A percentile compares a stretch with the other conserved stretches of the same genome.
Evolutionary conservation across 2,888 invertebrate species (phyloP).

Genomic region (Lysandra bellargus): DNA sequence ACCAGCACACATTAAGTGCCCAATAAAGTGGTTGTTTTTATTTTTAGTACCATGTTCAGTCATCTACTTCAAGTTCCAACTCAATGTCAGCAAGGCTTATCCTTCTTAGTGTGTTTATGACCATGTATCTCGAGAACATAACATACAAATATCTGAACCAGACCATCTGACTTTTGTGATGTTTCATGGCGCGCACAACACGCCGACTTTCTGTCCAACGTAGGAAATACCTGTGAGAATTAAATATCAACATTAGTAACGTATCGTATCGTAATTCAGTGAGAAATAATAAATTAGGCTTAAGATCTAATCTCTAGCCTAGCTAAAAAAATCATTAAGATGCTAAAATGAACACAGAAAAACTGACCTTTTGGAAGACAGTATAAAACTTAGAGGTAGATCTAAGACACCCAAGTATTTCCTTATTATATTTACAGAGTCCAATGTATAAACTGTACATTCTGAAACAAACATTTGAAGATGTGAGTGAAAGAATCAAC

Average conservation of each 20-base stretch:
- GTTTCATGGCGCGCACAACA: conserved; percentile 89
- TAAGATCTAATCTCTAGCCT: no score
- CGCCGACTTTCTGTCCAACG: conserved; percentile 81
- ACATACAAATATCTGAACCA: conserved; percentile 97
- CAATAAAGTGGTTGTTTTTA: background rate
- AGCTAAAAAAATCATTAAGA: no score
- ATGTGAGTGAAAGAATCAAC: no score
- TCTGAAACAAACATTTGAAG: conserved; percentile 74
- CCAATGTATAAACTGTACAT: conserved; percentile 91
- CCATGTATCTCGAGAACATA: conserved; percentile 92
- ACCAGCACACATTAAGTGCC: background rate
- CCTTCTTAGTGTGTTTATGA: conserved; percentile 92
- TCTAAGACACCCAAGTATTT: conserved; percentile 93
- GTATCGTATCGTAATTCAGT: background rate
- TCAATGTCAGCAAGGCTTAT: conserved; percentile 88
- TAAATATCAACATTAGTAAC: conserved; percentile 1
- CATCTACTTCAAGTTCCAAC: conserved; percentile 87
- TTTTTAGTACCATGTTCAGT: conserved; percentile 45
- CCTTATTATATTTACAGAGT: conserved; percentile 90
- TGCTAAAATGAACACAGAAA: background rate
- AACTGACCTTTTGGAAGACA: conserved; percentile 88
- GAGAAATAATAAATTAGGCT: background rate
- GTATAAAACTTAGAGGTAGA: conserved; percentile 88
- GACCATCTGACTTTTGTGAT: conserved; percentile 94
- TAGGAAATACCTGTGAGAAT: conserved; percentile 81